phyloP scores from a whole-genome alignment of 2,113 vertebrate genomes.

The Talpa occidentalis region DNA sequence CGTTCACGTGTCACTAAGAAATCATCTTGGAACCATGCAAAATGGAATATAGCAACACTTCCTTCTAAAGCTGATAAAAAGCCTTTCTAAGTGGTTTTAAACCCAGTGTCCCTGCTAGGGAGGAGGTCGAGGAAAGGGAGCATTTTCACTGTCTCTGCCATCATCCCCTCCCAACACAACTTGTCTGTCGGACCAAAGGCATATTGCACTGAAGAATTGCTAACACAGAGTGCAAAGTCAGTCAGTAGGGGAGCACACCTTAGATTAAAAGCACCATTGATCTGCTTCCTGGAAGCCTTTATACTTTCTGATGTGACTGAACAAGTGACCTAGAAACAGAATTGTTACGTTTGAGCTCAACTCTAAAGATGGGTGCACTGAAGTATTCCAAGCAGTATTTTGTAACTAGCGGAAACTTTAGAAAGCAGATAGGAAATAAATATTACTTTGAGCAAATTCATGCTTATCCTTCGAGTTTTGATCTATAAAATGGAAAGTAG shows the following conservation, averaged over 20 bases:
- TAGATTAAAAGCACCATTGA: constrained; percentile 60
- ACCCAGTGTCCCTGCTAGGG: background rate
- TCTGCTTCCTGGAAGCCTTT: constrained; percentile 39
- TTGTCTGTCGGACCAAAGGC: background rate
- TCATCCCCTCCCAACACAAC: background rate
- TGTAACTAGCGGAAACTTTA: background rate
- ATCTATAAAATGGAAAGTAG: background rate
- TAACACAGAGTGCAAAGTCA: background rate
- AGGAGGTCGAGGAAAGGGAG: background rate
- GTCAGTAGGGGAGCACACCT: background rate
- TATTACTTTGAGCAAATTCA: background rate
- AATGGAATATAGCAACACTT: background rate
- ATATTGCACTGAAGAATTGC: constrained; percentile 24
- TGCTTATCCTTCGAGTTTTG: background rate
- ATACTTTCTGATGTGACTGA: constrained; percentile 49
- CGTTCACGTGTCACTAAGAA: background rate
- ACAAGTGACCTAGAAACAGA: constrained; percentile 60
- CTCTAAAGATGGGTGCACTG: background rate
- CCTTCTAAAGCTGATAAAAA: background rate
- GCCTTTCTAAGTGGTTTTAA: background rate
- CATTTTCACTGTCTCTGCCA: background rate
- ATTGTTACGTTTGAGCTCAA: constrained; percentile 2
- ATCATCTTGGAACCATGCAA: background rate
- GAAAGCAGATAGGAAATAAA: background rate
- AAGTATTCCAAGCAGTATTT: constrained; percentile 36